These are phyloP conservation scores for Cathartes aura DNA, from an alignment of 2,113 vertebrate species.

Conservation along the genomic window DNA sequence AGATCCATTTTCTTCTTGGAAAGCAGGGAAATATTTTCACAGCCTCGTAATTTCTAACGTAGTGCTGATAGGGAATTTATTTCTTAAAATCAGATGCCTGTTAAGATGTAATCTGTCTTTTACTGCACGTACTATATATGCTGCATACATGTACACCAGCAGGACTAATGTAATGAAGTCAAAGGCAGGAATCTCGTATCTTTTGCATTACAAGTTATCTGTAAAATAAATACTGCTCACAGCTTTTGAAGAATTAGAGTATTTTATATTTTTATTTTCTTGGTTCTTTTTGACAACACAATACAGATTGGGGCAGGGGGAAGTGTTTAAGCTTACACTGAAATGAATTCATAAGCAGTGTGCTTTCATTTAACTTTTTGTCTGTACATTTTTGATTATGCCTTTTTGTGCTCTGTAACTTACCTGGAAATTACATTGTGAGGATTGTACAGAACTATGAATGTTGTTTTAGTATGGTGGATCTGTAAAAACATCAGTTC, in stretches of 20 bases:
- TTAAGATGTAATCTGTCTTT: not conserved
- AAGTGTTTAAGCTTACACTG: not conserved
- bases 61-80: not conserved
- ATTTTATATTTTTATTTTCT: not conserved
- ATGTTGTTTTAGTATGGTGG: not conserved
- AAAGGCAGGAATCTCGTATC: not conserved
- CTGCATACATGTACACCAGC: accelerated
- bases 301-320: not conserved
- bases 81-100: not conserved
- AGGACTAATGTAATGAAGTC: not conserved
- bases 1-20: not conserved
- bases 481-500: not conserved
- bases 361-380: not conserved
- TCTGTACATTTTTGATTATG: not conserved
- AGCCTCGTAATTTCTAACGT: not conserved
- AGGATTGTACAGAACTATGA: not conserved
- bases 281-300: not conserved
- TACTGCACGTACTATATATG: not conserved
- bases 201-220: not conserved
- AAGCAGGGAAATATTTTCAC: not conserved
- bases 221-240: not conserved
- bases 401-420: not conserved
- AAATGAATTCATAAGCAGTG: not conserved
- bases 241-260: not conserved
- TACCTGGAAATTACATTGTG: not conserved